phyloP scores from a whole-genome alignment of 2,888 invertebrate species.

The Acleris emargana region DNA sequence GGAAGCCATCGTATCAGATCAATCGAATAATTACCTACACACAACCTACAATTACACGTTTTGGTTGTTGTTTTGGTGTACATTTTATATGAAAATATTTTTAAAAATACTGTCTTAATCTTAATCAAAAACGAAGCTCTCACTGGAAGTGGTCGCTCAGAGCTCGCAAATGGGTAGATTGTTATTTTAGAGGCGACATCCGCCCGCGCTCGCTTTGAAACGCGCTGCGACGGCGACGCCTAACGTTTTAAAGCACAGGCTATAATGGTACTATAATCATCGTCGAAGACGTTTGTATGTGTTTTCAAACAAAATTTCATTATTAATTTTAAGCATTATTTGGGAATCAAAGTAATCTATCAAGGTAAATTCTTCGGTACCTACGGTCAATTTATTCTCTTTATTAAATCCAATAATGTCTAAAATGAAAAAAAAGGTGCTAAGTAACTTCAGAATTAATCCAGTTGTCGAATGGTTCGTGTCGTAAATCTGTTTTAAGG shows the following conservation, averaged over 20 bases:
- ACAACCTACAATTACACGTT: conserved; percentile 7
- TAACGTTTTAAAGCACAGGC: conserved; percentile 41
- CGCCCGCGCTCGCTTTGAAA: conserved; percentile 44
- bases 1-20: conserved; percentile 24
- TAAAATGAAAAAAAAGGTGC: not conserved
- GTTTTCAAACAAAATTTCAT: not conserved
- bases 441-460: not conserved
- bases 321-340: not conserved
- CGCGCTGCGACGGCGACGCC: conserved; percentile 37
- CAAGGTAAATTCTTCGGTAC: not conserved
- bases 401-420: not conserved
- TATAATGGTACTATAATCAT: not conserved
- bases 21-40: conserved; percentile 15
- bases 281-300: not conserved
- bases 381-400: not conserved
- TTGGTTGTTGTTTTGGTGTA: not conserved
- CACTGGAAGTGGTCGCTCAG: conserved; percentile 45
- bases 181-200: conserved; percentile 52
- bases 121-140: conserved; percentile 13
- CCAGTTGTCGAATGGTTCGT: conserved; percentile 4
- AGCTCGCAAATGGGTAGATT: conserved; percentile 45
- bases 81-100: not conserved
- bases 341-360: not conserved
- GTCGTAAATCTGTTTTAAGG: conserved; percentile 6
- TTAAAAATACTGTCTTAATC: conserved; percentile 9